These are phyloP conservation scores for Climacteris rufus DNA, from an alignment of 2,113 vertebrate species.

Conservation along the genomic window DNA sequence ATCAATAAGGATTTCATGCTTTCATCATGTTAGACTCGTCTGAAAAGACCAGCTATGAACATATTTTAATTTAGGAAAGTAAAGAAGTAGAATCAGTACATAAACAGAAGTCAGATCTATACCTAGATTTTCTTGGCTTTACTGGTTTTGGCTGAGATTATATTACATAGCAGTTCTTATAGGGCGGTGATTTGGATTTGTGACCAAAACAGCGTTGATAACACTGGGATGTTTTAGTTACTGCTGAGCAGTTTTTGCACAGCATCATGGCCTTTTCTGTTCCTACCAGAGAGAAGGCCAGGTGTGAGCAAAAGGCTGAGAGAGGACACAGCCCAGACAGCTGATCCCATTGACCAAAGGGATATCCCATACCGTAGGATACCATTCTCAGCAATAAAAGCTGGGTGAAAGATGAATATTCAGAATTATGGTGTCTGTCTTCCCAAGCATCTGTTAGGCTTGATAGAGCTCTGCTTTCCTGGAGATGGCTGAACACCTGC, in stretches of 20 bases:
- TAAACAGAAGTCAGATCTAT: neutral
- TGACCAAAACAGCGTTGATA: neutral
- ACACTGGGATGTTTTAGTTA: neutral
- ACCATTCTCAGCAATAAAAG: neutral
- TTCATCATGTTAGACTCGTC: neutral
- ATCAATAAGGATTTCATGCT: neutral
- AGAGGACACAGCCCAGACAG: neutral
- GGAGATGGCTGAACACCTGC: neutral
- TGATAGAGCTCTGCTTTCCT: neutral
- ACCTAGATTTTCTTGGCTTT: neutral
- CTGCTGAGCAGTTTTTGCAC: neutral
- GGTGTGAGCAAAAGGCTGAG: neutral
- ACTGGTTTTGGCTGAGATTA: neutral
- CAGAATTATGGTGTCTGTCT: neutral
- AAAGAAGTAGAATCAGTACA: neutral
- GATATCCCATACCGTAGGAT: neutral
- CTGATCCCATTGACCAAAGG: neutral
- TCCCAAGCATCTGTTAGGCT: neutral
- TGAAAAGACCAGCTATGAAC: neutral
- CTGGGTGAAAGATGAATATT: neutral
- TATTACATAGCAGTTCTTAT: neutral
- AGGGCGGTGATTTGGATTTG: neutral
- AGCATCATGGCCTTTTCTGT: neutral
- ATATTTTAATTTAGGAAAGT: neutral
- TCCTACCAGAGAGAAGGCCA: neutral